A percentile compares a stretch with the other conserved stretches of the same genome.
phyloP scores from a whole-genome alignment of 2,113 vertebrate species.

The Salvelinus alpinus region DNA sequence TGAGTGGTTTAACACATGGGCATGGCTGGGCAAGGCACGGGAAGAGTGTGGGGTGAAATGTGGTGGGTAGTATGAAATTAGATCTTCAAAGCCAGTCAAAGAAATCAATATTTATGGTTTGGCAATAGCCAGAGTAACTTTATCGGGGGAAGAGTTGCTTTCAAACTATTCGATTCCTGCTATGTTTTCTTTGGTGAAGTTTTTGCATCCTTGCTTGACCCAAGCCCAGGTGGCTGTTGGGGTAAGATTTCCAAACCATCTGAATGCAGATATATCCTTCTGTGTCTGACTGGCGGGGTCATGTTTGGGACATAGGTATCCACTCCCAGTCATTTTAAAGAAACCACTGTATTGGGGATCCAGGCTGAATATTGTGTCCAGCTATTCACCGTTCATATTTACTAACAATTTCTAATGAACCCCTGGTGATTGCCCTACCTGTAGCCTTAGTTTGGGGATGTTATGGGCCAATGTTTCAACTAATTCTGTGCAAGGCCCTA shows the following conservation, averaged over 20 bases:
- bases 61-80: constrained; percentile 38
- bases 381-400: neutral
- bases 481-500: neutral
- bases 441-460: too few relatives aligned
- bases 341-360: neutral
- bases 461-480: neutral
- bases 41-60: constrained; percentile 38
- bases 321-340: constrained; percentile 4
- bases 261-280: constrained; percentile 34
- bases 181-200: constrained; percentile 47
- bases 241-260: constrained; percentile 50
- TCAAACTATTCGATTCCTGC: constrained; percentile 30
- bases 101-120: constrained; percentile 60
- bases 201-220: constrained; percentile 32
- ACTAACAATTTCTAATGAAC: neutral
- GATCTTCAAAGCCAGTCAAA: constrained; percentile 61
- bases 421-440: too few relatives aligned
- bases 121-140: constrained; percentile 29
- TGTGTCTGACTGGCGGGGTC: constrained; percentile 17
- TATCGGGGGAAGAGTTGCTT: constrained; percentile 37
- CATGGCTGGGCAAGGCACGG: constrained; percentile 29
- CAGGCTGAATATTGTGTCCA: too few relatives aligned
- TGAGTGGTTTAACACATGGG: constrained; percentile 62
- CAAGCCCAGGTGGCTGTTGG: constrained; percentile 45
- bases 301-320: constrained; percentile 26